Evolutionary conservation across 2,797 vertebrate species (phyloP), one percentile per base, ranked within the genome.

Genomic region (Melanogrammus aeglefinus): DNA sequence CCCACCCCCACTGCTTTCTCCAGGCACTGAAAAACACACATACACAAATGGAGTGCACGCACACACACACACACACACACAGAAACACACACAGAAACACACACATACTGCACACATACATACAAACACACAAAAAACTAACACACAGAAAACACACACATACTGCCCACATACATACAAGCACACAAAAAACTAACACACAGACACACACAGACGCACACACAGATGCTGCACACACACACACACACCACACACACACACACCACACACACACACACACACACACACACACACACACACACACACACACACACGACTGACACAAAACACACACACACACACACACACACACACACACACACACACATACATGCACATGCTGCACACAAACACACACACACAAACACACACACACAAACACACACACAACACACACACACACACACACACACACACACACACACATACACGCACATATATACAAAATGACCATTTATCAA

Each of bases 11-110:
- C 66, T 36, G 21, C 70, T 38, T 33, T 74, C 75, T 39, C 70
- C 72, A 83, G 78, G 82, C 29, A 70, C 36, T n/a, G n/a, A 77
- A 44, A 78, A 66, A 77, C 72, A 74, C 76, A 57, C 73, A 75
- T 33, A 72, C 73, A 75, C 73, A 41, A 41, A 35, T 76, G 79
- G 75, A 82, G 69, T 72, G 70, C 47, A 73, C 74, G 72, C 74
- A 76, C 44, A 57, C 78, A 79, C 66, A 27, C 73, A 29, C 38
- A 41, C 73, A 27, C 38, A 27, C 73, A 74, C 73, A n/a, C n/a
- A n/a, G n/a, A n/a, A n/a, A n/a, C n/a, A 72, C 44, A 57, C 29
- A 29, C 29, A 29, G 29, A n/a, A n/a, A n/a, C n/a, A 31, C 57
- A 74, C 72, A 78, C 35, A 31, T 16, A 14, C 39, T 33, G 12